These are phyloP conservation scores for Bombyx huttoni DNA, from an alignment of 2,888 invertebrate genomes.

Conservation along the genomic window DNA sequence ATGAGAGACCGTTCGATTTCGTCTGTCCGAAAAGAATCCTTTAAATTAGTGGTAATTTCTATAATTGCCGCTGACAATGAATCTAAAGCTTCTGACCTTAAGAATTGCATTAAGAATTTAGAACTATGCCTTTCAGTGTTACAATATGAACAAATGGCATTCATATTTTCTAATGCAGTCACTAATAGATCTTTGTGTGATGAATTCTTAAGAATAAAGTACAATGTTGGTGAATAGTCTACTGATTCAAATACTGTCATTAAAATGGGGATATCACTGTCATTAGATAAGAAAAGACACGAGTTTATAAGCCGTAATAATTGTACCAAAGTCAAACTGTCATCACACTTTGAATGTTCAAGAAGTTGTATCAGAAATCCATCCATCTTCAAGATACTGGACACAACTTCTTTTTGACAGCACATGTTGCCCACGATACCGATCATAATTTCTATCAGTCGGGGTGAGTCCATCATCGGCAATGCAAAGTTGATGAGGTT, in stretches of 20 bases:
- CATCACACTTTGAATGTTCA: conserved; percentile 73
- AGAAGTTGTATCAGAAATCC: conserved; percentile 72
- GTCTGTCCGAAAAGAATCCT: conserved; percentile 29
- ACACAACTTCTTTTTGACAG: conserved; percentile 75
- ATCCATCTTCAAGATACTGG: conserved; percentile 68
- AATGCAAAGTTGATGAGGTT: conserved; percentile 75
- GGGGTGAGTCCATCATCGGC: conserved; percentile 69
- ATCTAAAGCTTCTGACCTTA: conserved; percentile 36
- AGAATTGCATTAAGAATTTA: conserved; percentile 45
- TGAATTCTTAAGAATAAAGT: conserved; percentile 82
- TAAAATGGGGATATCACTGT: conserved; percentile 53
- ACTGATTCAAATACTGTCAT: conserved; percentile 56
- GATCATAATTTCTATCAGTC: conserved; percentile 84
- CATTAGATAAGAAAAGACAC: conserved; percentile 54
- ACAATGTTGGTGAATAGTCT: conserved; percentile 72
- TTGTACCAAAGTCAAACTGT: conserved; percentile 81
- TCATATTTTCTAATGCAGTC: conserved; percentile 73
- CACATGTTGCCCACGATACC: conserved; percentile 90
- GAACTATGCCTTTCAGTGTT: conserved; percentile 32
- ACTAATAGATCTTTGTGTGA: conserved; percentile 74
- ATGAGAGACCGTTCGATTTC: conserved; percentile 46
- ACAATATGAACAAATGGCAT: conserved; percentile 64
- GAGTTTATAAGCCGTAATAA: conserved; percentile 77
- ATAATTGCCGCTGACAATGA: conserved; percentile 38
- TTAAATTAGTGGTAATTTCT: conserved; percentile 37